Base-by-base conservation (phyloP, 2,888 invertebrate species). In the Cistogaster globosa region DNA sequence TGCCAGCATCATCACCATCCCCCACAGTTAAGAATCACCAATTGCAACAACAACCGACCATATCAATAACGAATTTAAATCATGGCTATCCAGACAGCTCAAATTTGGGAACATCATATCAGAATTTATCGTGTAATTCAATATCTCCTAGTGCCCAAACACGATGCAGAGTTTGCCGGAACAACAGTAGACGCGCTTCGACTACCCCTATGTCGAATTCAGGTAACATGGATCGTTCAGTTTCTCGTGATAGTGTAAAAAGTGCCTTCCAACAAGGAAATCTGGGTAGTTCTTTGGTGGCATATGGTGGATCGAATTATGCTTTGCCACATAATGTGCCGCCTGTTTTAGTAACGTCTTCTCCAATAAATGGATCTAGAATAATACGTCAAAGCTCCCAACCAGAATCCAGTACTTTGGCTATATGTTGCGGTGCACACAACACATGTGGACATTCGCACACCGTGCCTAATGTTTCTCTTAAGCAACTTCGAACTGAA, bases 171-270 rank as follows among this genome's bases (percentile, higher is more conserved):
- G 95, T 95, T 91, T 92, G 92, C 92, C 94, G 96, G 89, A 94
- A 95, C 87, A 96, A 96, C 93, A 97, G 96, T 90, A 94, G 97
- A 86, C 94, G 97, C 87, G 96, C 96, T 86, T 97, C 97, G n/a
- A 95, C 96, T 78, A 96, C 96, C 86, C 96, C 96, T 60, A 94
- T 95, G 80, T 96, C 96, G 68, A 90, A 87, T 72, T 95, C 95
- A 82, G 92, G 96, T 88, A 95, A 96, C 92, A 95, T 97, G 92
- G 96, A 96, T 90, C 95, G 97, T 89, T 97, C 97, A 89, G 95
- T 96, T 87, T 97, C 97, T 75, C 95, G 96, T 88, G 97, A 97
- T 91, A 96, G 96, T 91, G 95, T 97, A 87, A 95, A 96, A 88
- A 96, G 96, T 86, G 94, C 94, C 91, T 94, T 95, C 90, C 91